Percentiles rank a stretch among this genome's conserved stretches.
These are phyloP conservation scores for Eupeodes latifasciatus DNA, from an alignment of 2,888 invertebrate genomes.

Conservation along the genomic window DNA sequence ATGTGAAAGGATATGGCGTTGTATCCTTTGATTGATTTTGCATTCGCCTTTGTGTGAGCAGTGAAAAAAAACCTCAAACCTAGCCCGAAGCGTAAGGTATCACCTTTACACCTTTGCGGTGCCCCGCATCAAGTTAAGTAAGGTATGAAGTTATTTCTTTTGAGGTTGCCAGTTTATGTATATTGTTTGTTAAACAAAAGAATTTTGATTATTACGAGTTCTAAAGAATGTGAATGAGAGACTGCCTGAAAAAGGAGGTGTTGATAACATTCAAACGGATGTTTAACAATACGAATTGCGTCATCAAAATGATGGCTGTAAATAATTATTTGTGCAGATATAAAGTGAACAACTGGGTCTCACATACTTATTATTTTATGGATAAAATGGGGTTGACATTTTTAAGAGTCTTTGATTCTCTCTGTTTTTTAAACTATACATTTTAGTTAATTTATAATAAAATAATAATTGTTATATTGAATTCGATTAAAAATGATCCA, in stretches of 20 bases:
- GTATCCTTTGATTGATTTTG: conserved; percentile 73
- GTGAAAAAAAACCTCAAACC: background rate
- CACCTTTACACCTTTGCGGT: conserved; percentile 54
- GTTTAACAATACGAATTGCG: background rate
- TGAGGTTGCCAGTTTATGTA: background rate
- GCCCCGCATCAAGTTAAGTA: background rate
- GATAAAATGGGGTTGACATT: background rate
- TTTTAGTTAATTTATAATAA: no score
- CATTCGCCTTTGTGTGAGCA: conserved; percentile 45
- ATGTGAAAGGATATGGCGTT: conserved; percentile 60
- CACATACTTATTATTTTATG: background rate
- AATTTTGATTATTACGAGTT: conserved; percentile 28
- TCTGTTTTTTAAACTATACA: no score
- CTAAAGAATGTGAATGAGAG: background rate
- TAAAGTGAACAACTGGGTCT: background rate
- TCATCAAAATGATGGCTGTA: background rate
- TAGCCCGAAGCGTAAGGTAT: conserved; percentile 14
- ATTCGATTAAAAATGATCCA: no score
- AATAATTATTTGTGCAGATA: background rate
- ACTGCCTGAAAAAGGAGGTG: background rate
- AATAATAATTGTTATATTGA: no score
- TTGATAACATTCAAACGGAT: conserved; percentile 5
- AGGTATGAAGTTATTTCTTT: conserved; percentile 15
- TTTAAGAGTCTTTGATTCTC: background rate
- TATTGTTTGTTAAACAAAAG: conserved; percentile 23